Evolutionary conservation across 2,113 vertebrate species (phyloP).

Genomic region (Camelus dromedarius): DNA sequence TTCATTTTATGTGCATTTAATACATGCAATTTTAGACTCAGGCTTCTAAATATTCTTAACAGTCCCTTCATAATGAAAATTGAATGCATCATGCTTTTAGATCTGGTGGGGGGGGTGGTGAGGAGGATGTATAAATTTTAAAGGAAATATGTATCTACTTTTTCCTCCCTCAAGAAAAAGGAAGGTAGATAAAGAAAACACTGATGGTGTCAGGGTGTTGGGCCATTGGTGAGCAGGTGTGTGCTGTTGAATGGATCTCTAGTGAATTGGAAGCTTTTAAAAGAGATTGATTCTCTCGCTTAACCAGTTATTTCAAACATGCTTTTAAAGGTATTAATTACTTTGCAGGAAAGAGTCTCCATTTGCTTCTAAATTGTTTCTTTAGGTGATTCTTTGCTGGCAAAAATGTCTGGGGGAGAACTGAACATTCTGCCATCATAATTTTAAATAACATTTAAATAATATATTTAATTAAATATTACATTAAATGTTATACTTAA

Average conservation of each 20-base stretch:
- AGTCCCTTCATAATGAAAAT: constrained; percentile 38
- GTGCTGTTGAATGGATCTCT: constrained; percentile 60
- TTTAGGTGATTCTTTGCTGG: constrained; percentile 69
- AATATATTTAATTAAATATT: background rate
- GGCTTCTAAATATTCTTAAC: constrained; percentile 41
- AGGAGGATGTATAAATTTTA: background rate
- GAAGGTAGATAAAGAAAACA: background rate
- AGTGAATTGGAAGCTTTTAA: constrained; percentile 79
- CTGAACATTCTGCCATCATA: constrained; percentile 61
- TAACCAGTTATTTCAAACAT: constrained; percentile 80
- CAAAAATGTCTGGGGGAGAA: constrained; percentile 70
- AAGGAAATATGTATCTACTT: constrained; percentile 45
- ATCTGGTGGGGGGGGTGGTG: background rate
- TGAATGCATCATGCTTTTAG: background rate
- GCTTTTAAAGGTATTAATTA: constrained; percentile 83
- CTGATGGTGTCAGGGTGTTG: constrained; percentile 42
- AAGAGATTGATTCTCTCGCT: constrained; percentile 80
- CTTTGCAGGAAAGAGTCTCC: constrained; percentile 71
- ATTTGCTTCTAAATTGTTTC: constrained; percentile 81
- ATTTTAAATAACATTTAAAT: constrained; percentile 60
- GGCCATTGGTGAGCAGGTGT: constrained; percentile 73
- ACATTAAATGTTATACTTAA: constrained; percentile 38
- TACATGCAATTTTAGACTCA: constrained; percentile 22
- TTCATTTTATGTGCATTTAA: constrained; percentile 39
- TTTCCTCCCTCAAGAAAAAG: background rate